These are phyloP conservation scores for Cheilosia grossa DNA, from an alignment of 2,888 invertebrate species.

Conservation along the genomic window DNA sequence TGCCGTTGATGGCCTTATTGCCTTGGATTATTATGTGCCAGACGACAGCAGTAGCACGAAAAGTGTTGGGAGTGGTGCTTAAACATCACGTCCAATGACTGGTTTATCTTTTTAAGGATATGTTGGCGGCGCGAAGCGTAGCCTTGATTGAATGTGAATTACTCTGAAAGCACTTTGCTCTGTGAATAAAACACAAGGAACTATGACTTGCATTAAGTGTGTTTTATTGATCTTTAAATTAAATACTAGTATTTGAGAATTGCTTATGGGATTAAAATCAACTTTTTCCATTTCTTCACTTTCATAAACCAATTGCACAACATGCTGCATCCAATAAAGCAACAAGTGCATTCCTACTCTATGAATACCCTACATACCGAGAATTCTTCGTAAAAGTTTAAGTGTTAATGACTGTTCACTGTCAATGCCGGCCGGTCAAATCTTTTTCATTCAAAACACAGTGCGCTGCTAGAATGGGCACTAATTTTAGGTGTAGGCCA, in stretches of 20 bases:
- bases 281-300: background rate
- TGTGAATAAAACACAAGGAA: constrained; percentile 7
- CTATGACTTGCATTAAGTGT: constrained; percentile 26
- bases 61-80: constrained; percentile 41
- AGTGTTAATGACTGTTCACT: constrained; percentile 31
- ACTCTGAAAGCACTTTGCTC: constrained; percentile 33
- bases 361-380: constrained; percentile 7
- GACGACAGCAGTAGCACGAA: constrained; percentile 22
- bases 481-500: constrained; percentile 66
- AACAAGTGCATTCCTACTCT: constrained; percentile 49
- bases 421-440: constrained; percentile 57
- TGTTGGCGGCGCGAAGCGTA: constrained; percentile 46
- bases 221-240: constrained; percentile 18
- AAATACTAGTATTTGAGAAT: background rate
- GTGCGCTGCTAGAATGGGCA: constrained; percentile 2
- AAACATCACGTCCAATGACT: constrained; percentile 53
- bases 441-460: constrained; percentile 30
- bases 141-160: constrained; percentile 63
- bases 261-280: too few species aligned
- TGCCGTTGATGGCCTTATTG: constrained; percentile 40
- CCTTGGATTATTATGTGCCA: constrained; percentile 47
- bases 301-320: constrained; percentile 24
- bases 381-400: constrained; percentile 45
- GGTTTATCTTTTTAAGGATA: constrained; percentile 57
- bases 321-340: constrained; percentile 28